Evolutionary conservation across 2,888 invertebrate genomes (phyloP), one percentile per base, ranked within the genome.

Genomic region (Tanytarsus gracilentus): DNA sequence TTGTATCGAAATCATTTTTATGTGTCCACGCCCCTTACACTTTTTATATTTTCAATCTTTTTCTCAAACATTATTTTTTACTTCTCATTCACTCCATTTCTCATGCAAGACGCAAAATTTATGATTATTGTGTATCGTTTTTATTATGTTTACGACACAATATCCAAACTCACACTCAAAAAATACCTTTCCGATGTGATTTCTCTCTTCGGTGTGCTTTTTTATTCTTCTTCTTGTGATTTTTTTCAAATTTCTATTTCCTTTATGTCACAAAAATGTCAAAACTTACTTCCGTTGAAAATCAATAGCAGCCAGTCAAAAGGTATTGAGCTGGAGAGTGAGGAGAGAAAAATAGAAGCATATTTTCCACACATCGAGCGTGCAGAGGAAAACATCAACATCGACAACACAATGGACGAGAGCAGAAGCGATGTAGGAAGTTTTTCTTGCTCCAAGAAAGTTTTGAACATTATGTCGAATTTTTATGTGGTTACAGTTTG

Each of bases 191-290:
- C 30, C 7, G 9, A 27, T 27, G 27, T 29, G 29, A 29, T 27
- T 58, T 48, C 25, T 58, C 50, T 27, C 18, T 50, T 50, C 50
- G 48, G 16, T 11, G 16, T 27, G n/a, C n/a, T n/a, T n/a, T 21
- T 5, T 18, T 4, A 23, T 9, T 21, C 16, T 40, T 29, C 26
- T 40, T 40, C 18, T 56, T 53, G 36, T 33, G 40, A 55, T 14
- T 58, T n/a, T n/a, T n/a, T 58, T 58, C 44, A 58, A 44, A 58
- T 58, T 56, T 58, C 58, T 58, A 58, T 58, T 58, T 58, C 58
- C 58, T 58, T 58, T 44, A 44, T 48, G 58, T 58, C 58, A 58
- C 27, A 48, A 36, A 58, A 58, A 58, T 48, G 58, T 58, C 58
- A 58, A 48, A 56, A 58, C 58, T 58, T 48, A 58, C 58, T 58